phyloP scores from a whole-genome alignment of 2,888 invertebrate genomes.

The Amblyteles armatorius region DNA sequence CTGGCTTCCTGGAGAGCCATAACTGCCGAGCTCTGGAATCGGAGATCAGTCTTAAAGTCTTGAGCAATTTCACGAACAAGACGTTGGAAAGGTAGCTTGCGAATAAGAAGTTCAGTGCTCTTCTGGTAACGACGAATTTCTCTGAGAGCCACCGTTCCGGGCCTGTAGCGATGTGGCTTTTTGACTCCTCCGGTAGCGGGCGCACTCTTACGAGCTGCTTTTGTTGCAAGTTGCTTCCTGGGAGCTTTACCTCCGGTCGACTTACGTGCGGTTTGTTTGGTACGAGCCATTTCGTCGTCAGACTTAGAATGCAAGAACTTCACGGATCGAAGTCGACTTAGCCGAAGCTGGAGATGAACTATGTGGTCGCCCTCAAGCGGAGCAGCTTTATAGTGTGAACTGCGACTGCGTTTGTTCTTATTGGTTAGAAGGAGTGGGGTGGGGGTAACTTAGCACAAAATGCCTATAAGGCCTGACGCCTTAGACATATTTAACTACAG shows the following conservation, averaged over 20 bases:
- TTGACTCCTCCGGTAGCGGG: conserved; percentile 90
- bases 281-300: conserved; percentile 75
- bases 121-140: conserved; percentile 91
- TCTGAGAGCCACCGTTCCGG: conserved; percentile 89
- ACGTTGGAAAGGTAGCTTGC: conserved; percentile 87
- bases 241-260: too few relatives aligned
- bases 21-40: conserved; percentile 90
- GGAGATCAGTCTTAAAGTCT: conserved; percentile 90
- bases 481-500: too few relatives aligned
- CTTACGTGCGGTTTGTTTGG: conserved; percentile 89
- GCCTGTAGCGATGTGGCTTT: conserved; percentile 90
- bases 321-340: not conserved
- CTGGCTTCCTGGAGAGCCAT: conserved; percentile 89
- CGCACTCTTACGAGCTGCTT: conserved; percentile 88
- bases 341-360: not conserved
- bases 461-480: too few relatives aligned
- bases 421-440: not conserved
- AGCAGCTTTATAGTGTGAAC: not conserved
- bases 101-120: conserved; percentile 89
- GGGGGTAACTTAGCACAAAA: not conserved
- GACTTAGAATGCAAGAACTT: too few relatives aligned
- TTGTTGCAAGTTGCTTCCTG: too few relatives aligned
- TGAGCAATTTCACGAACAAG: conserved; percentile 88
- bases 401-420: not conserved
- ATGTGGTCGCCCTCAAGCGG: not conserved